These are phyloP conservation scores for Serilophus lunatus DNA, from an alignment of 2,113 vertebrate species.

Conservation along the genomic window DNA sequence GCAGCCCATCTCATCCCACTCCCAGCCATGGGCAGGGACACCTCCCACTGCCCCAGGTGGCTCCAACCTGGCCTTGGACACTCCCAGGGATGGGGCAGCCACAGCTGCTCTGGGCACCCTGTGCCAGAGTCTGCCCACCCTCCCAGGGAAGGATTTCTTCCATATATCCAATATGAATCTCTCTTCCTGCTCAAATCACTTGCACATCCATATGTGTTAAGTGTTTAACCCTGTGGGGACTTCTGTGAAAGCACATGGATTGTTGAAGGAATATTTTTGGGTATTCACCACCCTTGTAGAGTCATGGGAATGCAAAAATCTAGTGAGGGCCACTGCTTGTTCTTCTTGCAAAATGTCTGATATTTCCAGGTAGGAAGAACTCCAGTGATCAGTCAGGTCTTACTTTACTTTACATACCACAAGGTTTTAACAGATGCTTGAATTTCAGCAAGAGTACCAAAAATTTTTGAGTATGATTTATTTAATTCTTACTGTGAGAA, in stretches of 20 bases:
- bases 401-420: not conserved
- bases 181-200: not conserved
- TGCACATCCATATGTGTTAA: not conserved
- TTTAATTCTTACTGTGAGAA: not conserved
- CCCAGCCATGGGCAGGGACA: not conserved
- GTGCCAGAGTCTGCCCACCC: not conserved
- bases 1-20: accelerated
- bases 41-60: accelerated
- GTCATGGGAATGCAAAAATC: not conserved
- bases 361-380: not conserved
- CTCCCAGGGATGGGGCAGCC: not conserved
- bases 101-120: not conserved
- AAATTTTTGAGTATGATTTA: not conserved
- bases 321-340: not conserved
- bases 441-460: not conserved
- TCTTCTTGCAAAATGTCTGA: not conserved
- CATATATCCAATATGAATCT: not conserved
- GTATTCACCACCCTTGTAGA: not conserved
- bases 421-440: not conserved
- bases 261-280: not conserved
- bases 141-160: not conserved
- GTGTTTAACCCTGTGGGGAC: not conserved
- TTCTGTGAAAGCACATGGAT: not conserved
- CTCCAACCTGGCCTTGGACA: not conserved
- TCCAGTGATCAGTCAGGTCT: not conserved